Conservation (phyloP, 2,888 invertebrate species). For the Himalopsyche anomala region DNA sequence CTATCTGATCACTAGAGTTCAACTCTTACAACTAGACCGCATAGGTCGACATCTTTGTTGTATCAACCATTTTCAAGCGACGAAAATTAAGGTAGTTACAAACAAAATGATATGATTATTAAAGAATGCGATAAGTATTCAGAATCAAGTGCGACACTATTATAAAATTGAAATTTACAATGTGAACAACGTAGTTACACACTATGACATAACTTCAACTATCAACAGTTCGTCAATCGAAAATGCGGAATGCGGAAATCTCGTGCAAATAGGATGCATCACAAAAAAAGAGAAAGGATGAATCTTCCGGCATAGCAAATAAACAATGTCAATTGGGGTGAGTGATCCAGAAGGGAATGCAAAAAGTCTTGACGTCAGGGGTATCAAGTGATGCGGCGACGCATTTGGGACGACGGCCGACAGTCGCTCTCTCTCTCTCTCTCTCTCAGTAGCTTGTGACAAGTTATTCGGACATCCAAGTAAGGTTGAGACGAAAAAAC, state of each 20-base stretch:
- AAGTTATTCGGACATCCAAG: constrained; percentile 28
- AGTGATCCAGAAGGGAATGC: constrained; percentile 28
- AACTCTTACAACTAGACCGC: too few relatives aligned
- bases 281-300: constrained; percentile 16
- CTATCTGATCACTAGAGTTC: too few relatives aligned
- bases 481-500: background rate
- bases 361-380: constrained; percentile 6
- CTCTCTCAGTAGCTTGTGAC: background rate
- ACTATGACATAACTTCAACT: too few relatives aligned
- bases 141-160: too few relatives aligned
- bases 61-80: too few relatives aligned
- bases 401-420: background rate
- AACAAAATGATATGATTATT: too few relatives aligned
- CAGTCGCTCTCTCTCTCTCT: background rate
- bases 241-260: constrained; percentile 22
- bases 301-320: background rate
- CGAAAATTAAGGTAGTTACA: too few relatives aligned
- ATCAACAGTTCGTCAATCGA: background rate
- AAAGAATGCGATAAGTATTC: too few relatives aligned
- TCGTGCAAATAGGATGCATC: constrained; percentile 3
- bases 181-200: too few relatives aligned
- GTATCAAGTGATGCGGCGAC: constrained; percentile 38
- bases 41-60: too few relatives aligned
- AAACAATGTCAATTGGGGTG: constrained; percentile 32
- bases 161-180: too few relatives aligned